Evolutionary conservation across 1,140 invertebrate species (phyloP).

Genomic region (Drosophila nasuta): DNA sequence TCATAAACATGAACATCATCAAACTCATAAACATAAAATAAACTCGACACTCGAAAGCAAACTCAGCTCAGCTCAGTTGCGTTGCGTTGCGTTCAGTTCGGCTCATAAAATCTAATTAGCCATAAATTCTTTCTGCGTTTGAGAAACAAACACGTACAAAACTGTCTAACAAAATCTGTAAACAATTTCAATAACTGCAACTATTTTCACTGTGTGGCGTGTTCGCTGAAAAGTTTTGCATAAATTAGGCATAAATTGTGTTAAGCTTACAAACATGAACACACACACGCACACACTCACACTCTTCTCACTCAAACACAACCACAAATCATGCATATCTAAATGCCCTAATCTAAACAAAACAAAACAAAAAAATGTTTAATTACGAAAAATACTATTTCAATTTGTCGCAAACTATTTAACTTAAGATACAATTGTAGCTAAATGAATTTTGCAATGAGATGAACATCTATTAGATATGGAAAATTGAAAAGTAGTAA

Average conservation of each 20-base stretch:
- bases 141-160: background rate
- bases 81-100: background rate
- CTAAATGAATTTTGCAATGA: constrained; percentile 61
- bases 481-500: constrained; percentile 59
- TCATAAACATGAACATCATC: constrained; percentile 39
- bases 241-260: constrained; percentile 56
- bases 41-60: constrained; percentile 33
- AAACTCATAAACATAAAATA: constrained; percentile 30
- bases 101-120: constrained; percentile 68
- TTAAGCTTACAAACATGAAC: constrained; percentile 1
- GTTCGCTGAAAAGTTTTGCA: constrained; percentile 64
- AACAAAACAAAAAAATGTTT: background rate
- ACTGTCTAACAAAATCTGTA: constrained; percentile 19
- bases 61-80: constrained; percentile 3
- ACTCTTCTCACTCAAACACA: constrained; percentile 1
- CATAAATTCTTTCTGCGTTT: constrained; percentile 37
- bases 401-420: constrained; percentile 63
- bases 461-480: constrained; percentile 14
- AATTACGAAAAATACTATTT: constrained; percentile 30
- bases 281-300: constrained; percentile 1
- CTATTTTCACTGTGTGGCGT: constrained; percentile 25
- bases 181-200: constrained; percentile 29
- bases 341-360: constrained; percentile 45
- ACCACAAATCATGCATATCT: constrained; percentile 65
- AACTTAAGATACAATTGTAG: constrained; percentile 74